These are phyloP conservation scores for Gallinago paraguaiae DNA, from an alignment of 2,113 vertebrate species.

Conservation along the genomic window DNA sequence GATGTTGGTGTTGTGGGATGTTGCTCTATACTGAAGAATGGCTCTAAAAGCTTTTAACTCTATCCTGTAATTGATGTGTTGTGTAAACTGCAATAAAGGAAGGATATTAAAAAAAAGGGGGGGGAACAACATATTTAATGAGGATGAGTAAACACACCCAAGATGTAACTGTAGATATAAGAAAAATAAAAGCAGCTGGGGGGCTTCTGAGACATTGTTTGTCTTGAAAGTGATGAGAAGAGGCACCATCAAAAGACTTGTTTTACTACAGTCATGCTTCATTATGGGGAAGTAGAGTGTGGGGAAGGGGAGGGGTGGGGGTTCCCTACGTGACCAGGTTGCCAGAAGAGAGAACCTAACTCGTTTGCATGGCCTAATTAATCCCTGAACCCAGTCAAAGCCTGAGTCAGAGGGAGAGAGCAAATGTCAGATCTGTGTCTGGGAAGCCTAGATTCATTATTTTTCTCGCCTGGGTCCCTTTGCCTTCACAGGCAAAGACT, in stretches of 20 bases:
- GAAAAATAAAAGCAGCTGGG: conserved; percentile 78
- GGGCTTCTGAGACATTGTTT: conserved; percentile 72
- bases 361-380: conserved; percentile 49
- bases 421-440: conserved; percentile 52
- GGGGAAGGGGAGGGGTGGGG: conserved; percentile 25
- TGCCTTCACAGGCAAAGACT: conserved; percentile 1
- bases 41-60: conserved; percentile 29
- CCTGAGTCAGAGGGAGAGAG: conserved; percentile 24
- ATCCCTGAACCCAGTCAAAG: conserved; percentile 57
- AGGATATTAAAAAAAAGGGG: neutral
- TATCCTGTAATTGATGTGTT: conserved; percentile 28
- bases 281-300: conserved; percentile 68
- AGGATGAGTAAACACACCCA: conserved; percentile 65
- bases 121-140: conserved; percentile 52
- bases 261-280: conserved; percentile 81
- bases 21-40: neutral
- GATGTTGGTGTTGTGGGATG: neutral
- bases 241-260: conserved; percentile 74
- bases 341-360: conserved; percentile 53
- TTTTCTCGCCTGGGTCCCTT: conserved; percentile 30
- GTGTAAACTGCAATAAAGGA: conserved; percentile 44
- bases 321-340: conserved; percentile 59
- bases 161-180: conserved; percentile 78
- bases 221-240: conserved; percentile 75
- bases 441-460: conserved; percentile 49